Evolutionary conservation across 1,140 invertebrate genomes (phyloP).

Genomic region (Chironomus tepperi): DNA sequence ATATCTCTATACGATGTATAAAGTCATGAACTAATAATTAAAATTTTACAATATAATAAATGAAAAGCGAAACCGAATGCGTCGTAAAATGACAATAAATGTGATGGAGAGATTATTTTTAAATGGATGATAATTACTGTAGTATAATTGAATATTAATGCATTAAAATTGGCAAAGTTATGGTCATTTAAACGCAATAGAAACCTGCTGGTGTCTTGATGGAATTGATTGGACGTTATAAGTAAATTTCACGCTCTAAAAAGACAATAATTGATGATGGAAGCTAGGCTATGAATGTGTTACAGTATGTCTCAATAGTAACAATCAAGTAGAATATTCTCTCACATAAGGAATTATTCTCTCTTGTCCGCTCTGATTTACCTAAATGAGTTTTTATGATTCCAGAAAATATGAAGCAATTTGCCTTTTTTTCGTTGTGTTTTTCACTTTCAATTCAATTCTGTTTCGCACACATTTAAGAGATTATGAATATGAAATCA

Average conservation of each 20-base stretch:
- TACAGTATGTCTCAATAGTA: background rate
- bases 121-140: background rate
- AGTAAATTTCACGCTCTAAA: conserved; percentile 1
- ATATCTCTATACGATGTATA: too few relatives aligned
- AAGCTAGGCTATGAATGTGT: background rate
- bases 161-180: background rate
- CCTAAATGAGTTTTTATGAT: background rate
- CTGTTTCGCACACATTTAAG: background rate
- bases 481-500: too few relatives aligned
- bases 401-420: background rate
- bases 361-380: background rate
- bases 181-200: background rate
- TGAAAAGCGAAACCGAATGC: background rate
- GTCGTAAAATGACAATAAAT: conserved; percentile 6
- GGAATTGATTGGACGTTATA: background rate
- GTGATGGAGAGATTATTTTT: background rate
- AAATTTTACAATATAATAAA: background rate
- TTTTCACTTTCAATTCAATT: background rate
- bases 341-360: background rate
- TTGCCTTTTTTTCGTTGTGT: background rate
- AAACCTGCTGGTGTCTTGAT: background rate
- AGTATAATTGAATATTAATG: conserved; percentile 5
- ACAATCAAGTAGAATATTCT: too few relatives aligned
- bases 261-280: background rate
- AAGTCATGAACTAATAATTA: background rate